Base-by-base conservation (phyloP, 2,113 vertebrate genomes). In the Psittacus erithacus region DNA sequence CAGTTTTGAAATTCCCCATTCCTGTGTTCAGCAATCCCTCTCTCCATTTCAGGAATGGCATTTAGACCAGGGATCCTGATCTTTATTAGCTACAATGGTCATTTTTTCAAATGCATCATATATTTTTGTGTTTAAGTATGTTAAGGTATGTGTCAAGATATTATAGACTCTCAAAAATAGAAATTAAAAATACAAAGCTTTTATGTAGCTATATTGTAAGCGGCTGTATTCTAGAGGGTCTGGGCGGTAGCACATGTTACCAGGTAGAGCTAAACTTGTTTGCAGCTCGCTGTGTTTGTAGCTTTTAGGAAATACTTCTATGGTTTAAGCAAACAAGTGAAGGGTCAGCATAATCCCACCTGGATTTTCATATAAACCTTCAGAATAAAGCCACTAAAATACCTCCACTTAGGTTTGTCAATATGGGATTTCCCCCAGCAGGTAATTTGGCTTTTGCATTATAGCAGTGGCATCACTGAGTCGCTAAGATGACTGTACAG, bases 351-450 rank as follows among this genome's bases (percentile, higher is more conserved):
- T 82, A 91, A 93, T 94, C 88, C 77, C 29, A 14, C 53, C 49
- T 80, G 92, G 89, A 65, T 96, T 92, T 94, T 44, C 53, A 19
- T 84, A 15, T 39, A 85, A 95, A 88, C 89, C 96, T 78, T 52
- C 95, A 63, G 68, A 87, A 91, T 64, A 68, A 95, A 91, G 82
- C 82, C 59, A 82, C 43, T 93, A 80, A 92, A 96, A 39, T 29
- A 60, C 62, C 19, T 55, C 20, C 84, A 57, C 78, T 93, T 38
- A 11, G 5, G 17, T 77, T 76, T 92, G 83, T 80, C 95, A 87
- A 24, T 62, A 57, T 81, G 86, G 88, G 79, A 68, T 75, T 83
- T 82, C 52, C 94, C 84, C 82, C 50, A 88, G 85, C 67, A 78
- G 88, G 76, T 93, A 23, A 53, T 93, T 84, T 62, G 84, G 73